phyloP scores from a whole-genome alignment of 2,797 vertebrate genomes.

The Myotis findleyi region DNA sequence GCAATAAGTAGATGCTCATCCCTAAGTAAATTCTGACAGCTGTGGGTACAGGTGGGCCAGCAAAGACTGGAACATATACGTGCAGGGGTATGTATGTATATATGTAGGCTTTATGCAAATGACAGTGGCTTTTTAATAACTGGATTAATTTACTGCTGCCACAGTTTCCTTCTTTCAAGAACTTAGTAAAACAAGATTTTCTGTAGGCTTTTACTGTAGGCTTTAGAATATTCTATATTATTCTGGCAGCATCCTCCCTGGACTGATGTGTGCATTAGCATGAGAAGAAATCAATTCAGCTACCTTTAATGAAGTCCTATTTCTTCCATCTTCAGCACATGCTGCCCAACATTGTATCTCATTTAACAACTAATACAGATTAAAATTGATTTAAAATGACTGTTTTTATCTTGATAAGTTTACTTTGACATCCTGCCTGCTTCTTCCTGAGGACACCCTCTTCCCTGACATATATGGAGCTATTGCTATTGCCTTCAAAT shows the following conservation, averaged over 20 bases:
- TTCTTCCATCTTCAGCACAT: conserved; percentile 56
- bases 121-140: conserved; percentile 15
- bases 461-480: not conserved
- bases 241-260: conserved; percentile 16
- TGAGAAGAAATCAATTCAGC: conserved; percentile 61
- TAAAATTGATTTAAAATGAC: conserved; percentile 44
- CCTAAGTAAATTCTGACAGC: not conserved
- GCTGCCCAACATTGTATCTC: not conserved
- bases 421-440: not conserved
- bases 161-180: conserved; percentile 61
- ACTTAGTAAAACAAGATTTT: conserved; percentile 58
- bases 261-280: conserved; percentile 54
- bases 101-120: not conserved
- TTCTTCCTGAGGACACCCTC: conserved; percentile 21
- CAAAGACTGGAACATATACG: too few relatives aligned
- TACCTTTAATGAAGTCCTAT: conserved; percentile 27
- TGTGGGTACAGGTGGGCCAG: not conserved
- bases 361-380: conserved; percentile 59
- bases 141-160: conserved; percentile 59
- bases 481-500: not conserved
- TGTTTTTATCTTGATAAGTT: not conserved
- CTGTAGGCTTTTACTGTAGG: conserved; percentile 52
- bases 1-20: not conserved
- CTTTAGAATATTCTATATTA: conserved; percentile 70
- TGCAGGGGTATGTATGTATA: accelerated